Evolutionary conservation across 2,113 vertebrate genomes (phyloP), one percentile per base, ranked within the genome.

Genomic region (Oryzias woworae): DNA sequence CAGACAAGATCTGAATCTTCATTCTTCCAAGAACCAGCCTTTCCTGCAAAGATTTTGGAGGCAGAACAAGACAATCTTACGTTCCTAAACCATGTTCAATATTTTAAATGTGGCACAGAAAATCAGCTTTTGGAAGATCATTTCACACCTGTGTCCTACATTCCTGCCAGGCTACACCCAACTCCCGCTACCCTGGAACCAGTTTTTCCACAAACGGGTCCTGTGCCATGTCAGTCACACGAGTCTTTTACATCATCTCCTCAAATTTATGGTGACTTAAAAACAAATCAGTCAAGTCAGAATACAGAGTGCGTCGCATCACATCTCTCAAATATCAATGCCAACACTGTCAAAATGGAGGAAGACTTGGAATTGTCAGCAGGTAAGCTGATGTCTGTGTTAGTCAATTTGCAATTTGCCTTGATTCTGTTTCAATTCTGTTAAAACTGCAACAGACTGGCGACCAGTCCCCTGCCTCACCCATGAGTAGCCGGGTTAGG

Each of bases 371-470:
- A 58, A 2, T 18, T 43, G 44, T 72, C 69, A 28, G 7, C 16
- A 46, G 75, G 80, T 88, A 70, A 72, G 73, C 62, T 5, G 56
- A 54, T 76, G 16, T 62, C 10, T 66, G 22, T 49, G 3, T 53
- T 42, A 50, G 5, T 58, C 7, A 48, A 6, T 22, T 8, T 36
- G 20, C 31, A 7, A 36, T 36, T 8, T 36, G 31, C 7, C 10
- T 36, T 36, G 2, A 36, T 36, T 36, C 36, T 36, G 8, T 36
- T 36, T 12, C 10, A 12, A 36, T 20, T 20, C 1, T 20, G 20
- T 20, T 20, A 20, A 20, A 20, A n/a, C n/a, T n/a, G n/a, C n/a
- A n/a, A n/a, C n/a, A n/a, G n/a, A n/a, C n/a, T n/a, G n/a, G n/a
- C n/a, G n/a, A n/a, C n/a, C n/a, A n/a, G n/a, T n/a, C n/a, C n/a